Percentiles rank a stretch among this genome's conserved stretches.
phyloP scores from a whole-genome alignment of 2,113 vertebrate species.

The Cavia aperea region DNA sequence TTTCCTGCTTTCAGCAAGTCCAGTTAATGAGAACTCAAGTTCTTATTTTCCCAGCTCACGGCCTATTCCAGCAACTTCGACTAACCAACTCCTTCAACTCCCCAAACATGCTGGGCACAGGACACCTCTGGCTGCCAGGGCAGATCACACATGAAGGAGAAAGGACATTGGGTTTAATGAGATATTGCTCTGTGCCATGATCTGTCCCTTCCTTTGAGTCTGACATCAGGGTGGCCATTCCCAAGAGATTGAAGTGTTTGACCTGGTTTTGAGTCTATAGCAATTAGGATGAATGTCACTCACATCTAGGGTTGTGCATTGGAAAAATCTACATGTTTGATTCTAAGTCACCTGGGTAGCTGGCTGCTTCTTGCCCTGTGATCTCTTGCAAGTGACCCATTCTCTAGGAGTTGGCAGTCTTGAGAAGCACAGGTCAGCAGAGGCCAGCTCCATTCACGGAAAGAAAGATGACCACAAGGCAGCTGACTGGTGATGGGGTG shows the following conservation, averaged over 20 bases:
- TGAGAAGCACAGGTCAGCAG: not conserved
- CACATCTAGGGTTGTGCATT: not conserved
- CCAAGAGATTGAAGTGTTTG: not conserved
- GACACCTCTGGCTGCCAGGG: not conserved
- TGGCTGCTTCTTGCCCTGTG: fast-evolving
- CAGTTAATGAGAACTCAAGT: not conserved
- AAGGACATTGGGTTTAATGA: not conserved
- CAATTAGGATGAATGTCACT: not conserved
- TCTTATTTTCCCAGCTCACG: not conserved
- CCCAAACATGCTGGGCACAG: not conserved
- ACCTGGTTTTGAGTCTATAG: not conserved
- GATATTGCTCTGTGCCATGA: not conserved
- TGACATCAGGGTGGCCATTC: not conserved
- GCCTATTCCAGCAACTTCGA: not conserved
- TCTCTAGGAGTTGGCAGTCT: not conserved
- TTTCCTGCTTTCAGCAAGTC: not conserved
- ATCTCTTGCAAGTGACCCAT: not conserved
- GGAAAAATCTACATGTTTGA: fast-evolving
- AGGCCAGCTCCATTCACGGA: not conserved
- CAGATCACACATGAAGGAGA: not conserved
- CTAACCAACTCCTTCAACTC: not conserved
- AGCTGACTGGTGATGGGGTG: too few species aligned
- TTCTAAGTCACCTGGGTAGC: not conserved
- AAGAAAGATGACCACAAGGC: not conserved
- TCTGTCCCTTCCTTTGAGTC: not conserved